Conservation (phyloP, 2,888 invertebrate genomes). For the Clunio marinus region DNA sequence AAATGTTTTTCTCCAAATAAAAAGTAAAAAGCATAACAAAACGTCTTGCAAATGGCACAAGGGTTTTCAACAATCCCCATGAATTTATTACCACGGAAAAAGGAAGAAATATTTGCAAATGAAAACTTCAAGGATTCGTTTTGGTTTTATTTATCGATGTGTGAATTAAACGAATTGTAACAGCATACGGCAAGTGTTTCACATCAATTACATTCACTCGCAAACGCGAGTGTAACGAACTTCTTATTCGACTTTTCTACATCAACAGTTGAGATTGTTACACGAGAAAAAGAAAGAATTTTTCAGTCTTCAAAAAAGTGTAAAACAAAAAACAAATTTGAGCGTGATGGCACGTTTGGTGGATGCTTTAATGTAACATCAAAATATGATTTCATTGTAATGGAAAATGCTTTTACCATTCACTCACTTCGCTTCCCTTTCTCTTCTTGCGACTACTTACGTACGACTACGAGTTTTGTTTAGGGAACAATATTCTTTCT, state of each 20-base stretch:
- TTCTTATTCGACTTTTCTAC: neutral
- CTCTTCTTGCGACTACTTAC: no score
- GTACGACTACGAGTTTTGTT: no score
- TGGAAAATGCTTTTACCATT: slow-evolving; percentile 30
- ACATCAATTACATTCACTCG: slow-evolving; percentile 2
- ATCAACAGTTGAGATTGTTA: neutral
- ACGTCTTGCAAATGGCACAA: no score
- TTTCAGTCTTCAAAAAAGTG: neutral
- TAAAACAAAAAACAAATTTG: no score
- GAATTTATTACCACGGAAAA: no score
- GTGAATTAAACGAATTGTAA: slow-evolving; percentile 11
- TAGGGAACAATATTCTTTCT: no score
- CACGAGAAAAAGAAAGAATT: neutral
- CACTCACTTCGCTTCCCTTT: no score
- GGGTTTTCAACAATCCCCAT: no score
- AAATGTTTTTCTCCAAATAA: no score
- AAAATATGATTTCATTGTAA: slow-evolving; percentile 31
- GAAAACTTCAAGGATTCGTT: no score
- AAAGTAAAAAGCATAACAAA: no score
- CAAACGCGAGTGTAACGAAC: neutral
- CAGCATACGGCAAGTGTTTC: neutral
- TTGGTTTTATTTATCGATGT: slow-evolving; percentile 17
- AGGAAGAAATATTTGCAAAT: no score
- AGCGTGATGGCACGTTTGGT: slow-evolving; percentile 13
- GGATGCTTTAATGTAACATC: slow-evolving; percentile 13